Base-by-base conservation (phyloP, 2,888 invertebrate genomes). In the Drosophila rellima region DNA sequence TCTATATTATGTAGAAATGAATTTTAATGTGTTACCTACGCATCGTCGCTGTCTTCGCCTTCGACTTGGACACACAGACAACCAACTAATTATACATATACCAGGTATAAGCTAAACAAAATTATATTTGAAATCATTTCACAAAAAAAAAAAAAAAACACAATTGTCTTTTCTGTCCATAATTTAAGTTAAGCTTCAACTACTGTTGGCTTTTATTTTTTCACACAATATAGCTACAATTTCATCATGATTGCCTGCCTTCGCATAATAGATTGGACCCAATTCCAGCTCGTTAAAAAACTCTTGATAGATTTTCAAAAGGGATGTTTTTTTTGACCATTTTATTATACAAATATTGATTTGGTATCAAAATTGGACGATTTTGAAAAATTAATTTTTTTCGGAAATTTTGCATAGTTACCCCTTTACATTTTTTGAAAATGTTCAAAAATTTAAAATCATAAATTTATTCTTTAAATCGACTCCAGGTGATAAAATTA, bases 251-350 rank as follows among this genome's bases (percentile, higher is more conserved):
- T 77, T 55, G n/a, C 63, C 65, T 0, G 81, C 70, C 48, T 79
- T 78, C 0, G 95, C 95, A 67, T 94, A 94, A 69, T 95, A 94
- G 1, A 93, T 76, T 0, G 95, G 93, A 0, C 94, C 94, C 52
- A 93, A 90, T 0, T 94, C 94, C 0, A 95, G 84, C 15, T 94
- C 90, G n/a, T n/a, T n/a, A n/a, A n/a, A n/a, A n/a, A n/a, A n/a
- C n/a, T n/a, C n/a, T n/a, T n/a, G n/a, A n/a, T n/a, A n/a, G n/a
- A n/a, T n/a, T n/a, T n/a, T n/a, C n/a, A n/a, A n/a, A n/a, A n/a
- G n/a, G n/a, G n/a, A n/a, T n/a, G n/a, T n/a, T n/a, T n/a, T n/a
- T n/a, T n/a, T n/a, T n/a, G n/a, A n/a, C n/a, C n/a, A n/a, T n/a
- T n/a, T n/a, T n/a, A n/a, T n/a, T n/a, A n/a, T n/a, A n/a, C n/a